Conservation (phyloP, 2,113 vertebrate genomes). For the Cettia cetti region DNA sequence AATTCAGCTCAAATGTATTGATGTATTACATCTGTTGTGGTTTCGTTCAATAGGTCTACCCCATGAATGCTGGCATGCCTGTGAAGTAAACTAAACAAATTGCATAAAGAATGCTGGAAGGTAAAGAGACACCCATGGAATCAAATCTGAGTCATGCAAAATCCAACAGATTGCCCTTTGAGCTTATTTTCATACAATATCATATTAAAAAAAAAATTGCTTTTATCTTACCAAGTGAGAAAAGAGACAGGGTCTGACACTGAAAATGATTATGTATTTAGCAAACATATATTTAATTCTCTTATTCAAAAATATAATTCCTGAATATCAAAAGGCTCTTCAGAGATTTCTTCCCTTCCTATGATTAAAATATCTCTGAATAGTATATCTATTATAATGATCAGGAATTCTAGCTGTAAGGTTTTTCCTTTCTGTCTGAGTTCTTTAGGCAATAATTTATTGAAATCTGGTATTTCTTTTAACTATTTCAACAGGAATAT, state of each 20-base stretch:
- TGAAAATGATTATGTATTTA: not conserved
- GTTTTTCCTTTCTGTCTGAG: not conserved
- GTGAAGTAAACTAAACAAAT: slow-evolving; percentile 89
- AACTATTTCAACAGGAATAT: not conserved
- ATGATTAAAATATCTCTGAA: not conserved
- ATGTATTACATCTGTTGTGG: slow-evolving; percentile 98
- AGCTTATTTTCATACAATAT: slow-evolving; percentile 65
- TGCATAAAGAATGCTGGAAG: slow-evolving; percentile 88
- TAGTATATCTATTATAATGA: not conserved
- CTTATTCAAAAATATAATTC: not conserved
- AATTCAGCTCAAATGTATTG: slow-evolving; percentile 98
- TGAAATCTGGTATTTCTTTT: not conserved
- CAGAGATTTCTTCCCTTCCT: not conserved
- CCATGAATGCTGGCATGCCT: slow-evolving; percentile 82
- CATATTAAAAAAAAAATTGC: slow-evolving; percentile 33
- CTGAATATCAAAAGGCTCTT: not conserved
- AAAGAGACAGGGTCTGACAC: not conserved
- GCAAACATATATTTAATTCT: not conserved
- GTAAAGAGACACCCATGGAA: slow-evolving; percentile 46
- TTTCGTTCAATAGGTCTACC: slow-evolving; percentile 92
- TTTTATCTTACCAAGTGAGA: not conserved
- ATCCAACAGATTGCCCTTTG: slow-evolving; percentile 51
- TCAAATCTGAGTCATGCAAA: slow-evolving; percentile 59
- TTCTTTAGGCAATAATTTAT: not conserved
- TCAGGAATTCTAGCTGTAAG: not conserved